Conservation (phyloP, 2,113 vertebrate species). For the Vulpes ferrilata region DNA sequence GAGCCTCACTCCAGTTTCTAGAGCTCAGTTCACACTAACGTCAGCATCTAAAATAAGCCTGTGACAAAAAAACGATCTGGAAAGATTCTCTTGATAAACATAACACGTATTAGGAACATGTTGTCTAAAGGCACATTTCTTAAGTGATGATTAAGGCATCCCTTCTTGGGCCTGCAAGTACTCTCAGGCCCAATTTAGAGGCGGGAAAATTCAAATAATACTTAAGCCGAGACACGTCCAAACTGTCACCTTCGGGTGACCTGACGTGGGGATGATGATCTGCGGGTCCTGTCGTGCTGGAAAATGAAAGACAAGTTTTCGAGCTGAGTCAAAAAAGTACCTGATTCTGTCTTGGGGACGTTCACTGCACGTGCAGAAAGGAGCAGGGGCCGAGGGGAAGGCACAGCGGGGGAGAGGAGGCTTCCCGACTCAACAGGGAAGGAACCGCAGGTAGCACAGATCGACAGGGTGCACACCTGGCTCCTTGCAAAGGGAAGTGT, state of each 20-base stretch:
- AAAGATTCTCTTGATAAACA: constrained; percentile 8
- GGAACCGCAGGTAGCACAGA: background rate
- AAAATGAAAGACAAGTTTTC: background rate
- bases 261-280: background rate
- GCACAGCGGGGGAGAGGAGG: no score
- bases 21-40: background rate
- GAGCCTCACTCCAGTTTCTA: background rate
- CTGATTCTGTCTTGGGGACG: background rate
- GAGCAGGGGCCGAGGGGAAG: background rate
- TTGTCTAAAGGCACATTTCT: background rate
- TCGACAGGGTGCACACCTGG: background rate
- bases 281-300: background rate
- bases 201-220: background rate
- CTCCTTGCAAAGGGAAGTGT: background rate
- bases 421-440: background rate
- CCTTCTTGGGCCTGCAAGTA: background rate
- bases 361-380: background rate
- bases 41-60: background rate
- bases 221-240: background rate
- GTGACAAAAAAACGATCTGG: background rate
- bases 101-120: background rate
- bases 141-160: background rate
- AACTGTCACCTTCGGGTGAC: constrained; percentile 50
- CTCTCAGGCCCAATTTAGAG: background rate
- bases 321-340: background rate